These are phyloP conservation scores for Craniophora ligustri DNA, from an alignment of 2,888 invertebrate genomes.

Conservation along the genomic window DNA sequence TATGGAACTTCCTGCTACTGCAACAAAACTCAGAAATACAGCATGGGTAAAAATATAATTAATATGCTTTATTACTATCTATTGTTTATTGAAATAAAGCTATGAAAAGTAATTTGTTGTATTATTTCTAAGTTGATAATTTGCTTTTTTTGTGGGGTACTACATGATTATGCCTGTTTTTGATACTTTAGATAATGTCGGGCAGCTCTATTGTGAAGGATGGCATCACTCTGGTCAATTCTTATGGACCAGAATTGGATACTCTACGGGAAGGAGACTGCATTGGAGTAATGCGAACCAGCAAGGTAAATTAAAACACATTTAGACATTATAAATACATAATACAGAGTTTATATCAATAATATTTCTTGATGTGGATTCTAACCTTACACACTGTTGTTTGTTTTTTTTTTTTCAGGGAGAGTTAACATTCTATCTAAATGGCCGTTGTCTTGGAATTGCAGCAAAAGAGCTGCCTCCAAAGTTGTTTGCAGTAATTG, in stretches of 20 bases:
- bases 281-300: constrained; percentile 95
- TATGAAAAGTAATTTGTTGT: not conserved
- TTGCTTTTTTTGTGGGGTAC: not conserved
- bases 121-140: not conserved
- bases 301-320: constrained; percentile 89
- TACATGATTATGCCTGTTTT: not conserved
- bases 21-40: constrained; percentile 93
- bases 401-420: constrained; percentile 82
- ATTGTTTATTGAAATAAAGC: not conserved
- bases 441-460: constrained; percentile 96
- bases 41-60: constrained; percentile 90
- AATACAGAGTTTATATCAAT: too few relatives aligned
- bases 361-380: too few relatives aligned
- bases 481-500: constrained; percentile 96
- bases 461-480: constrained; percentile 94
- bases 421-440: constrained; percentile 95
- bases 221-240: constrained; percentile 93
- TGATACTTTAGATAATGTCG: constrained; percentile 91
- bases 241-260: constrained; percentile 95
- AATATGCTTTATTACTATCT: not conserved
- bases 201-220: constrained; percentile 95
- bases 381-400: too few relatives aligned
- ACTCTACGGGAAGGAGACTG: constrained; percentile 94
- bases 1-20: constrained; percentile 95
- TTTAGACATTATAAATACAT: too few relatives aligned